phyloP scores from a whole-genome alignment of 2,113 vertebrate species.

The Macheiramphus alcinus region DNA sequence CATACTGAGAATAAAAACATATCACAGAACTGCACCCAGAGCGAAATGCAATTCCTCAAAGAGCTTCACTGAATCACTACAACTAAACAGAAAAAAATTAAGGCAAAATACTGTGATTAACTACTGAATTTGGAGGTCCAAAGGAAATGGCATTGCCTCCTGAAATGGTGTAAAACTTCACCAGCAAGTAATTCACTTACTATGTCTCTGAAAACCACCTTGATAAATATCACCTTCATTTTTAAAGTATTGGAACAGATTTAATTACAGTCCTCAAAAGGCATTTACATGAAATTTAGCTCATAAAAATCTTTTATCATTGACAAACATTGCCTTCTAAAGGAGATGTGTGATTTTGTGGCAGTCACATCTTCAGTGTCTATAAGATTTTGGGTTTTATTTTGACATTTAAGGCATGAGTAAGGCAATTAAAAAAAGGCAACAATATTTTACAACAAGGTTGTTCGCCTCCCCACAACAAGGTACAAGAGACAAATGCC shows the following conservation, averaged over 20 bases:
- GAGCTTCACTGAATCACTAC: neutral
- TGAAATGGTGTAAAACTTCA: neutral
- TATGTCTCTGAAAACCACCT: neutral
- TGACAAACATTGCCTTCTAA: neutral
- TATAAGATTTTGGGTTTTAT: neutral
- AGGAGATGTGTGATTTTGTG: neutral
- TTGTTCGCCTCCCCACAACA: neutral
- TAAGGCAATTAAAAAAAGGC: neutral
- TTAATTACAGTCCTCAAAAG: neutral
- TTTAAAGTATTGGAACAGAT: neutral
- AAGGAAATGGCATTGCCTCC: rapidly evolving
- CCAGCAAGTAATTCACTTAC: neutral
- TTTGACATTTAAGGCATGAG: neutral
- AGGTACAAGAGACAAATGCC: neutral
- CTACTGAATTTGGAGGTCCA: neutral
- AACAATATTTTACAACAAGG: neutral
- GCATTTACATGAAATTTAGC: neutral
- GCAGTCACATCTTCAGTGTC: neutral
- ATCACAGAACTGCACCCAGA: neutral
- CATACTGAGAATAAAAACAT: neutral
- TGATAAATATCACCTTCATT: neutral
- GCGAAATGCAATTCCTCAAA: neutral
- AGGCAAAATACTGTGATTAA: neutral
- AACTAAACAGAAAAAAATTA: neutral
- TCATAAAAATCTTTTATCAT: neutral